phyloP scores from a whole-genome alignment of 2,888 invertebrate species.

The Spatulosminthurus flaviceps region DNA sequence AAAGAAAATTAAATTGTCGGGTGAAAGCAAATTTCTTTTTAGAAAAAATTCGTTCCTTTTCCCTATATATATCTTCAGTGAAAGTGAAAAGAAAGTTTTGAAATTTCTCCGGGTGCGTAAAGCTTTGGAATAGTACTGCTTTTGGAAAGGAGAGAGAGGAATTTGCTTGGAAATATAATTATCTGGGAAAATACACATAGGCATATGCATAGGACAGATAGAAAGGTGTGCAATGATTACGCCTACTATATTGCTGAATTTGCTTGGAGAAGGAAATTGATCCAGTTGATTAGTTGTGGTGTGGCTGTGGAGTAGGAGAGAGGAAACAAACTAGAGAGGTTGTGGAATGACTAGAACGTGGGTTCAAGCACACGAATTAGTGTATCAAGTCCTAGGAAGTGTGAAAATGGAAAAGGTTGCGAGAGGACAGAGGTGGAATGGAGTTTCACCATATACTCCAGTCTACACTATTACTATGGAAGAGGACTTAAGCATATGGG shows the following conservation, averaged over 20 bases:
- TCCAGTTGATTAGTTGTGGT: slow-evolving; percentile 6
- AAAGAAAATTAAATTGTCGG: too few species aligned
- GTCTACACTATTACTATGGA: background rate
- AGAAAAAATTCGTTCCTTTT: too few species aligned
- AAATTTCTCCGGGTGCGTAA: too few species aligned
- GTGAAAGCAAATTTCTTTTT: too few species aligned
- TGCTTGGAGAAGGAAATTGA: slow-evolving; percentile 26
- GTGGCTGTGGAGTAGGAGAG: background rate
- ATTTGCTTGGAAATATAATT: too few species aligned
- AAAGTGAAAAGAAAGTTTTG: too few species aligned
- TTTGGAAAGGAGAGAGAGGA: too few species aligned
- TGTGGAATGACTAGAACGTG: background rate
- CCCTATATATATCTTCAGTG: too few species aligned
- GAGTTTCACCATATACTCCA: background rate
- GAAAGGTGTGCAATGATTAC: background rate
- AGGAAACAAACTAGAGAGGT: background rate
- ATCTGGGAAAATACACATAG: too few species aligned
- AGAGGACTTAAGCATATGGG: background rate
- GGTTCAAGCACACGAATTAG: background rate
- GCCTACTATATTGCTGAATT: background rate
- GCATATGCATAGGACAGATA: too few species aligned
- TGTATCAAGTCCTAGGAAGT: background rate
- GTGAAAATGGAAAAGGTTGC: slow-evolving; percentile 1
- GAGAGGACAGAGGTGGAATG: background rate
- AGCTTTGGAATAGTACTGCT: too few species aligned